Conservation (phyloP, 2,113 vertebrate species). For the Odocoileus virginianus region DNA sequence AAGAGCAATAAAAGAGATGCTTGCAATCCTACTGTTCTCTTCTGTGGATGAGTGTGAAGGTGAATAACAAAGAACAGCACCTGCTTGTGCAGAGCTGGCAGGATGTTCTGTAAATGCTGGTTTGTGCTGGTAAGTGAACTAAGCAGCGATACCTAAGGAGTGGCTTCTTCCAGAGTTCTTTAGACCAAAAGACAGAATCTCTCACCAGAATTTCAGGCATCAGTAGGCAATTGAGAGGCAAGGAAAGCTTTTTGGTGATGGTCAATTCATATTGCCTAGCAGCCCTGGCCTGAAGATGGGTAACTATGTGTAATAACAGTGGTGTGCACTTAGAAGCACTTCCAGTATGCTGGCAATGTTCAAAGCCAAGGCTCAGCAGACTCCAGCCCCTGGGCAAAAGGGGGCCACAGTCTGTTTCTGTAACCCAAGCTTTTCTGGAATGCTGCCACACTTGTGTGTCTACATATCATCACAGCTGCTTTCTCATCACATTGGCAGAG, state of each 20-base stretch:
- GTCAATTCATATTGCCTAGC: background rate
- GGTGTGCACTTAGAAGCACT: background rate
- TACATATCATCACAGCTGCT: background rate
- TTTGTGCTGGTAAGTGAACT: background rate
- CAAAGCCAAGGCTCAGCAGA: background rate
- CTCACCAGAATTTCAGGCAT: background rate
- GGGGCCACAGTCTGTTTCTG: background rate
- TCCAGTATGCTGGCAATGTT: background rate
- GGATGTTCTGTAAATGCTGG: background rate
- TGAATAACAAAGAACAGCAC: fast-evolving
- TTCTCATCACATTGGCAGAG: background rate
- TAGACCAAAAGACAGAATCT: background rate
- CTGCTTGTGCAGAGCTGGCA: background rate
- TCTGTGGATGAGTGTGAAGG: background rate
- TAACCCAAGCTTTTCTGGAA: background rate
- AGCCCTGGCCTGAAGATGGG: background rate
- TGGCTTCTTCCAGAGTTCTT: background rate
- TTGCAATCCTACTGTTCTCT: background rate
- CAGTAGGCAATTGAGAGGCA: background rate
- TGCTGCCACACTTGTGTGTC: too few relatives aligned
- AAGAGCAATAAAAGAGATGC: background rate
- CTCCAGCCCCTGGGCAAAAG: background rate
- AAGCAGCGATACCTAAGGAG: background rate
- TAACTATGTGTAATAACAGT: too few relatives aligned
- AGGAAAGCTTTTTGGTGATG: background rate